Conservation (phyloP, 2,797 vertebrate species). For the Gymnoscopelus microlampas region DNA sequence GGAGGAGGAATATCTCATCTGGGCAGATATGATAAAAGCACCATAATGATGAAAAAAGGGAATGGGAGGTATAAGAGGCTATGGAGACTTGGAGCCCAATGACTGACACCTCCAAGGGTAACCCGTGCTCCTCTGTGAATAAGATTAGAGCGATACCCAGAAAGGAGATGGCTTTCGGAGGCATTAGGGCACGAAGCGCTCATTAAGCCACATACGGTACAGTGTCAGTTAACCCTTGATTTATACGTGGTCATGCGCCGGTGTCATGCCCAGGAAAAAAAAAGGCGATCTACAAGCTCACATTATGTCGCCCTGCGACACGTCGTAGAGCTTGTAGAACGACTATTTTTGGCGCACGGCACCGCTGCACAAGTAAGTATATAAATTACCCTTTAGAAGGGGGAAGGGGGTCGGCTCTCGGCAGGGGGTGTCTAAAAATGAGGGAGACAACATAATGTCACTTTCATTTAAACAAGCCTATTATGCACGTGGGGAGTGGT, state of each 20-base stretch:
- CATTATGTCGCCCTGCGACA: no score
- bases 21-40: slow-evolving; percentile 36
- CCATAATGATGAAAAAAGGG: slow-evolving; percentile 45
- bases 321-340: no score
- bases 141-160: slow-evolving; percentile 67
- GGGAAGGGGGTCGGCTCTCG: slow-evolving; percentile 43
- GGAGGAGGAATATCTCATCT: slow-evolving; percentile 29
- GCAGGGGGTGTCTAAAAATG: slow-evolving; percentile 49
- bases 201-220: slow-evolving; percentile 70
- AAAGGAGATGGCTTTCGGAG: slow-evolving; percentile 63
- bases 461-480: slow-evolving; percentile 58
- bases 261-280: no score
- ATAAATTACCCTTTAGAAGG: slow-evolving; percentile 41
- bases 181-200: slow-evolving; percentile 66
- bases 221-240: no score
- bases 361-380: no score
- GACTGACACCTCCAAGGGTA: slow-evolving; percentile 66
- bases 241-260: no score
- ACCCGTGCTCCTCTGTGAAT: slow-evolving; percentile 72
- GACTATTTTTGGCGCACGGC: no score
- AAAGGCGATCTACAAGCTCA: no score
- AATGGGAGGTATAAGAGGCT: slow-evolving; percentile 50
- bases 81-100: slow-evolving; percentile 49
- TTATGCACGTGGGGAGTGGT: slow-evolving; percentile 56
- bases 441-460: slow-evolving; percentile 51